Evolutionary conservation across 2,888 invertebrate species (phyloP), one percentile per base, ranked within the genome.

Genomic region (Ashinkailepas kermadecensis): DNA sequence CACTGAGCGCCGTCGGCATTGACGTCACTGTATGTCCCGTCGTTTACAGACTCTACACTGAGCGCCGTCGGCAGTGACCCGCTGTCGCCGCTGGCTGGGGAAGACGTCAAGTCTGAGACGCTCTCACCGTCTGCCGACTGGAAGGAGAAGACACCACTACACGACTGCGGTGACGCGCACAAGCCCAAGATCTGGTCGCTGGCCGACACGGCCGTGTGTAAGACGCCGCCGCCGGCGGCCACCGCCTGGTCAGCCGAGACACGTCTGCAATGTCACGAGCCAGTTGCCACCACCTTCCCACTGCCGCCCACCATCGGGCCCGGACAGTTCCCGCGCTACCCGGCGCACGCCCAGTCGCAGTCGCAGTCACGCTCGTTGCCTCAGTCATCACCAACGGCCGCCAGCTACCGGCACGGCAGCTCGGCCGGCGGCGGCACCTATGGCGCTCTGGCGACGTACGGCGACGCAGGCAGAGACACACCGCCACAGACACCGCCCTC

Each of bases 181-280:
- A 96, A 96, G 88, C 96, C 96, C 85, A 96, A 96, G 90, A 96
- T 96, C 87, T 96, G 96, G 96, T 95, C 95, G 81, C 88, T 96
- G 86, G 96, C 96, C 84, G 96, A 96, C 88, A 96, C 96, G 85
- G 96, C 96, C 81, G 95, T 95, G 80, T 95, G 95, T 88, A 96
- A 96, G 89, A 95, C 95, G 81, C 96, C 95, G 9, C 95, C 95
- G 81, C 95, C 94, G 56, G 90, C 92, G 58, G 88, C 78, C 82
- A 21, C 74, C 23, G 74, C 23, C 56, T 23, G 74, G 74, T 15
- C 54, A 83, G 82, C 58, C 12, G 67, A n/a, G 67, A 67, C 15
- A 9, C 65, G 65, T 13, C 23, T 65, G n/a, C 65, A n/a, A 65
- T 15, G 62, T 80, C 91, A 88, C 81, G 18, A 39, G 11, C 58